Conservation (phyloP, 1,140 invertebrate genomes). For the Drosophila elegans region DNA sequence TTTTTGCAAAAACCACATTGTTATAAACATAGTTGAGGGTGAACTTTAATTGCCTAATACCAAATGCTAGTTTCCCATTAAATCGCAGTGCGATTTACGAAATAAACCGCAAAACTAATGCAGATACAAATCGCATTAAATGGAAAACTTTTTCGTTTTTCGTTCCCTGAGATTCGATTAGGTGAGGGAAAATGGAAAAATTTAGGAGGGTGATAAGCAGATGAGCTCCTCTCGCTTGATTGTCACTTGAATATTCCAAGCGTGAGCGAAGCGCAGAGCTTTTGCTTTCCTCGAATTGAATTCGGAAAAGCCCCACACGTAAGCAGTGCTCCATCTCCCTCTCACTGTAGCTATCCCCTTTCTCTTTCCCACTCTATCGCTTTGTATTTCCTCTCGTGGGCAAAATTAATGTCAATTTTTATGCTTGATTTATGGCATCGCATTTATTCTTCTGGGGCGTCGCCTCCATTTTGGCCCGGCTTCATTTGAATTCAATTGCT, state of each 20-base stretch:
- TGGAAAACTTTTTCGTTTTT: slow-evolving; percentile 9
- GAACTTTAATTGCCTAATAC: slow-evolving; percentile 42
- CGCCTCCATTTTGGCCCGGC: slow-evolving; percentile 38
- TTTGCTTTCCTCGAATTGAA: slow-evolving; percentile 55
- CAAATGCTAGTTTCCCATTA: slow-evolving; percentile 21
- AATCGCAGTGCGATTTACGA: not conserved
- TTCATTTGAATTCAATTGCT: slow-evolving; percentile 81
- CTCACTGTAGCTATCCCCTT: not conserved
- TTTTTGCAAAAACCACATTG: slow-evolving; percentile 51
- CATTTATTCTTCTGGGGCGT: slow-evolving; percentile 51
- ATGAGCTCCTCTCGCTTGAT: slow-evolving; percentile 16
- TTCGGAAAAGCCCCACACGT: slow-evolving; percentile 41
- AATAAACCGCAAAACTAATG: slow-evolving; percentile 24
- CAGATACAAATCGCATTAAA: slow-evolving; percentile 32
- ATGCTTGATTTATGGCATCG: slow-evolving; percentile 78
- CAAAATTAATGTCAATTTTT: slow-evolving; percentile 82
- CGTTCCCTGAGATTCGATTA: not conserved
- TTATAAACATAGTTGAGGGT: slow-evolving; percentile 61
- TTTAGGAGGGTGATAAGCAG: not conserved
- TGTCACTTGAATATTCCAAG: slow-evolving; percentile 76
- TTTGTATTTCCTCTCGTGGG: slow-evolving; percentile 34
- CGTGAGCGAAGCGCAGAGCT: slow-evolving; percentile 71
- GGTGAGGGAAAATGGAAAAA: not conserved
- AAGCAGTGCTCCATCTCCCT: slow-evolving; percentile 19
- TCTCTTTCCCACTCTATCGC: slow-evolving; percentile 1